Conservation (phyloP, 30 jellyfish, hydroid and myxozoan genomes). For the Haliclystus octoradiatus region DNA sequence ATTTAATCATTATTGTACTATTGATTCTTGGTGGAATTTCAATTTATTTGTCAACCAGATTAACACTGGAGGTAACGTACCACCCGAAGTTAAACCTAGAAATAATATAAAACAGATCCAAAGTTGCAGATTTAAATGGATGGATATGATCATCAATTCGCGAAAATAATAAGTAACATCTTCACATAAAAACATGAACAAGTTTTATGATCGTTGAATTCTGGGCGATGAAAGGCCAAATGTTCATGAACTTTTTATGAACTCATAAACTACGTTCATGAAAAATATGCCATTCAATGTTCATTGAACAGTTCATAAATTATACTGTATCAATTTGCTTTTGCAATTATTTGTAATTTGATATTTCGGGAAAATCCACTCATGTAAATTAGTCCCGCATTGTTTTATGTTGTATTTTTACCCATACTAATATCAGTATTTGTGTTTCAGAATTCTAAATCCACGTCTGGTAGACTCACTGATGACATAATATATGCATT, state of each 20-base stretch:
- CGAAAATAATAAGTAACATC: not conserved
- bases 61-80: constrained; percentile 25
- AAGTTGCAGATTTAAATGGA: not conserved
- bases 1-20: constrained; percentile 8
- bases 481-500: constrained; percentile 22
- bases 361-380: too few relatives aligned
- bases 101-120: not conserved
- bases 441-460: constrained; percentile 14
- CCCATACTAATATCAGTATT: too few relatives aligned
- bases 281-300: too few relatives aligned
- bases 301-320: too few relatives aligned
- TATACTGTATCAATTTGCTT: too few relatives aligned
- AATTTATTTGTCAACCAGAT: constrained; percentile 32
- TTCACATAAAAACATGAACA: not conserved
- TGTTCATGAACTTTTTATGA: too few relatives aligned
- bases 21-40: constrained; percentile 36
- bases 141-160: not conserved
- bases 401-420: too few relatives aligned
- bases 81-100: not conserved
- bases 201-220: too few relatives aligned
- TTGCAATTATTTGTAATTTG: too few relatives aligned
- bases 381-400: too few relatives aligned
- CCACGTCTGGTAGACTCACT: constrained; percentile 1
- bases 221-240: too few relatives aligned
- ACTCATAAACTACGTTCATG: too few relatives aligned